Evolutionary conservation across 2,888 invertebrate genomes (phyloP).

Genomic region (Chydorus sphaericus): DNA sequence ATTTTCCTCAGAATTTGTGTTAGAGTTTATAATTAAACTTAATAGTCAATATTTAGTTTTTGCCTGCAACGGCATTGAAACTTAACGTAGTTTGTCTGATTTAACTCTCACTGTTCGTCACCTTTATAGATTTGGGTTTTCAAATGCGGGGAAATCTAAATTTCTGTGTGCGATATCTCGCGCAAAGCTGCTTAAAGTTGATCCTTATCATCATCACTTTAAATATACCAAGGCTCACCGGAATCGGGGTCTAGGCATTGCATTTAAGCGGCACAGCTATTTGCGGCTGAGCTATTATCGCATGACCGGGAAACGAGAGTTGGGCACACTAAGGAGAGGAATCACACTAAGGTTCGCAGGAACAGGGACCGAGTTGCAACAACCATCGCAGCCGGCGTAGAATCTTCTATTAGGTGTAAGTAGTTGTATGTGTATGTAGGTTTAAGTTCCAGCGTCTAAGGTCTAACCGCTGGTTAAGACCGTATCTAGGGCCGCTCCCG

Average conservation of each 20-base stretch:
- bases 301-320: neutral
- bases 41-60: neutral
- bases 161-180: conserved; percentile 66
- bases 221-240: conserved; percentile 70
- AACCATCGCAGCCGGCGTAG: conserved; percentile 4
- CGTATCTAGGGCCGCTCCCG: neutral
- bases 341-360: neutral
- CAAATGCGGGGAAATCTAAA: conserved; percentile 91
- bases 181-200: conserved; percentile 78
- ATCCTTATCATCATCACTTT: conserved; percentile 83
- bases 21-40: too few species aligned
- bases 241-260: conserved; percentile 71
- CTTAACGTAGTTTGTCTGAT: neutral
- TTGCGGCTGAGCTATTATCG: neutral
- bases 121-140: conserved; percentile 52
- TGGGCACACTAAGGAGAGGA: neutral
- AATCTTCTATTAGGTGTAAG: neutral
- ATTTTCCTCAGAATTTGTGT: neutral
- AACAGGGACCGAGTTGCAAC: neutral
- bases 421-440: too few species aligned
- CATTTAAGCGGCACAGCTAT: conserved; percentile 64
- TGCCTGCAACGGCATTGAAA: neutral
- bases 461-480: conserved; percentile 9
- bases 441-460: too few species aligned
- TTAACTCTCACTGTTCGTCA: neutral